These are phyloP conservation scores for Synanthedon andrenaeformis DNA, from an alignment of 2,888 invertebrate genomes.

Conservation along the genomic window DNA sequence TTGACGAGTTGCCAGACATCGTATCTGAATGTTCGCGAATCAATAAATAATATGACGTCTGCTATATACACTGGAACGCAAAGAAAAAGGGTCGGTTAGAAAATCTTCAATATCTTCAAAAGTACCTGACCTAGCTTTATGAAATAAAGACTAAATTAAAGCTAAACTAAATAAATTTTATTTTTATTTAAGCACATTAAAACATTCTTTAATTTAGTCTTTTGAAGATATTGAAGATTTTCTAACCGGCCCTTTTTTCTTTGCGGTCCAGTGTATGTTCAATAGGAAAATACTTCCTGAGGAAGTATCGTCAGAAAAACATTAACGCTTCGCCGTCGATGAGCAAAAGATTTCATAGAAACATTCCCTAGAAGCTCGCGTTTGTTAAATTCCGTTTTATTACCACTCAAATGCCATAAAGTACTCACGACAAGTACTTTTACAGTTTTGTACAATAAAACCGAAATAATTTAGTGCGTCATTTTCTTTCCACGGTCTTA, in stretches of 20 bases:
- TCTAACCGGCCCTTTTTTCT: no score
- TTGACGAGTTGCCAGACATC: conserved; percentile 47
- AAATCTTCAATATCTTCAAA: no score
- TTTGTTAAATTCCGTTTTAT: conserved; percentile 46
- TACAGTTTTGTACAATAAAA: conserved; percentile 48
- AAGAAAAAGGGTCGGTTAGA: no score
- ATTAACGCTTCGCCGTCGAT: not conserved
- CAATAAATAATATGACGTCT: conserved; percentile 26
- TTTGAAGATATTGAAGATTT: no score
- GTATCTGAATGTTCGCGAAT: conserved; percentile 25
- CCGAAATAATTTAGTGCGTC: conserved; percentile 31
- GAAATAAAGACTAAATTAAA: no score
- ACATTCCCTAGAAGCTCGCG: conserved; percentile 19
- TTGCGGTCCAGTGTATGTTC: conserved; percentile 12
- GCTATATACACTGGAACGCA: no score
- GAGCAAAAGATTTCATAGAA: not conserved
- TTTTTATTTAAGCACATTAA: no score
- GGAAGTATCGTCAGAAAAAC: not conserved
- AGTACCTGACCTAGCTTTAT: no score
- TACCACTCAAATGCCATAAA: conserved; percentile 33
- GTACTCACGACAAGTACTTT: conserved; percentile 27
- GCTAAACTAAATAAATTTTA: no score
- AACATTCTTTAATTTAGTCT: no score
- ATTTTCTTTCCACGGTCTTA: conserved; percentile 26
- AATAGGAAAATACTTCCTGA: conserved; percentile 20